Evolutionary conservation across 2,888 invertebrate species (phyloP), one percentile per base, ranked within the genome.

Genomic region (Melanostoma mellinum): DNA sequence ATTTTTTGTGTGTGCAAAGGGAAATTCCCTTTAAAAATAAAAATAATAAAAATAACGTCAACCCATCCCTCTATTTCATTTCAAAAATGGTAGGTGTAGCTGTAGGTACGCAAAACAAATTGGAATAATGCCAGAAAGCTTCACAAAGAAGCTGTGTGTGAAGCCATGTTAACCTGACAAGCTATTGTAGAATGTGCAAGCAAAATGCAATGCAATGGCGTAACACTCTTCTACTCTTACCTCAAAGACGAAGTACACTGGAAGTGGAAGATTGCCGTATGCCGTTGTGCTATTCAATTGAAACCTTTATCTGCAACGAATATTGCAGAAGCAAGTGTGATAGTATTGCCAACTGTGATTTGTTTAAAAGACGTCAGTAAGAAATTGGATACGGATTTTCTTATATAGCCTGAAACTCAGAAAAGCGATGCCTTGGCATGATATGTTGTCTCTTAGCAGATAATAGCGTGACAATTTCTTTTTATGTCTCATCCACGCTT

Each of bases 61-160:
- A 6, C 32, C 56, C 44, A 6, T 44, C 10, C 9, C 32, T 6
- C n/a, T 10, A 3, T 30, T 38, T 48, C 35, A 38, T 30, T 30
- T 10, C 8, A 55, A 52, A 42, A 56, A 38, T 68, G 46, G 58
- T 48, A 20, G 65, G 74, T 74, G 52, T n/a, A n/a, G n/a, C n/a
- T n/a, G n/a, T n/a, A n/a, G n/a, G n/a, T 50, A 38, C 32, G n/a
- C 2, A 38, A 30, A 42, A 60, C 63, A 46, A 84, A 79, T 84
- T 79, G 84, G 79, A 84, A 79, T 71, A 79, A 84, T 84, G 84
- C 84, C 84, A 78, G 75, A 82, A 79, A 79, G 69, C 65, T 71
- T 58, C 58, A 61, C 63, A 53, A 56, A 52, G 68, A 78, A 73
- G 63, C 68, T 69, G 78, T 20, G 78, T 20, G 20, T 61, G 71